Percentiles rank a stretch among this genome's conserved stretches.
phyloP scores from a whole-genome alignment of 1,140 invertebrate species.

The Listronotus oregonensis region DNA sequence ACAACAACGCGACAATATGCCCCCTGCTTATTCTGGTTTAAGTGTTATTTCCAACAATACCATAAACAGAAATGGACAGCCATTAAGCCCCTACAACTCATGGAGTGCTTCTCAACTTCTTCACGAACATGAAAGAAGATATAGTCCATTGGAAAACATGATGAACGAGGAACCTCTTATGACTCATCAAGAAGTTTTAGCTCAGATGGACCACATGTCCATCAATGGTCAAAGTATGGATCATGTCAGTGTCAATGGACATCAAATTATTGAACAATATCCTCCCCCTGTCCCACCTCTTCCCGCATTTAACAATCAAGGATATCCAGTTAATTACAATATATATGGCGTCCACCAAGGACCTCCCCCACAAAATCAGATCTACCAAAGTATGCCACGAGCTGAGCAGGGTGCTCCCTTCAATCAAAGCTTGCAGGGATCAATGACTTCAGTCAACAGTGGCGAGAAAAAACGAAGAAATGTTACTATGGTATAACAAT shows the following conservation, averaged over 20 bases:
- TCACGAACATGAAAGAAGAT: slow-evolving; percentile 64
- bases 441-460: slow-evolving; percentile 62
- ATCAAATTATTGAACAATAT: slow-evolving; percentile 52
- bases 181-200: slow-evolving; percentile 45
- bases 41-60: slow-evolving; percentile 56
- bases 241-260: slow-evolving; percentile 46
- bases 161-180: slow-evolving; percentile 47
- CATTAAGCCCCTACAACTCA: slow-evolving; percentile 61
- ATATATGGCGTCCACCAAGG: slow-evolving; percentile 56
- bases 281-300: slow-evolving; percentile 54
- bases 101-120: slow-evolving; percentile 66
- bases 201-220: slow-evolving; percentile 52
- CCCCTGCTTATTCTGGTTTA: slow-evolving; percentile 47
- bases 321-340: slow-evolving; percentile 53
- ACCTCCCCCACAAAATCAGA: slow-evolving; percentile 47
- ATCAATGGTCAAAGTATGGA: slow-evolving; percentile 50
- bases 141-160: slow-evolving; percentile 57
- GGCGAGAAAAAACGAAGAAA: slow-evolving; percentile 61
- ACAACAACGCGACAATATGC: slow-evolving; percentile 44
- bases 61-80: slow-evolving; percentile 54
- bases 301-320: slow-evolving; percentile 49
- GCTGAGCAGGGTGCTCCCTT: slow-evolving; percentile 56
- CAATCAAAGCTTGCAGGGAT: slow-evolving; percentile 62
- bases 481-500: slow-evolving; percentile 63
- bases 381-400: slow-evolving; percentile 56